phyloP scores from a whole-genome alignment of 2,888 invertebrate species.

The Trichogramma dendrolimi region DNA sequence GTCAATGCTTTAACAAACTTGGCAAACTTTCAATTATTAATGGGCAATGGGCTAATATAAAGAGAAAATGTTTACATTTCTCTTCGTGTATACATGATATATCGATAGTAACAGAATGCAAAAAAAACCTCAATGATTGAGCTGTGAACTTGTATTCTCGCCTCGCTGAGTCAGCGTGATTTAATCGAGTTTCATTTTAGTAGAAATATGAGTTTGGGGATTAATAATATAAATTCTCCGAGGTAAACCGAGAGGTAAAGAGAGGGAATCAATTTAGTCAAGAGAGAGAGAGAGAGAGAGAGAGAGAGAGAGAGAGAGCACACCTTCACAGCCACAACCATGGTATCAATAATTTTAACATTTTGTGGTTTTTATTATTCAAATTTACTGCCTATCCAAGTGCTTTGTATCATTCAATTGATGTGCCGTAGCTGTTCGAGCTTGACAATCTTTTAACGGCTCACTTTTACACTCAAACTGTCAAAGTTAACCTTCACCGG shows the following conservation, averaged over 20 bases:
- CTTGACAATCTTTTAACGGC: too few species aligned
- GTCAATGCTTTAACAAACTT: too few species aligned
- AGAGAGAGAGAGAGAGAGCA: neutral
- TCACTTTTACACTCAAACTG: too few species aligned
- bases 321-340: conserved; percentile 24
- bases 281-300: conserved; percentile 7
- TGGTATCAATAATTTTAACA: conserved; percentile 43
- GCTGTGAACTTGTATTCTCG: neutral
- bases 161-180: conserved; percentile 3
- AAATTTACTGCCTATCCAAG: too few species aligned
- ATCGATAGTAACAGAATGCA: too few species aligned
- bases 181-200: conserved; percentile 28
- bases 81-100: too few species aligned
- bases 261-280: neutral
- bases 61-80: neutral
- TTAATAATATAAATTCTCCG: conserved; percentile 7
- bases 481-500: too few species aligned
- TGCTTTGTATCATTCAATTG: too few species aligned
- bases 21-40: too few species aligned
- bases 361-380: conserved; percentile 32
- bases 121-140: neutral
- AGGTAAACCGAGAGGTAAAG: neutral
- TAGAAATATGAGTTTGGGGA: conserved; percentile 29
- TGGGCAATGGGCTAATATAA: neutral
- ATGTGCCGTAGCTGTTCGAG: too few species aligned